Evolutionary conservation across 1,140 invertebrate species (phyloP).

Genomic region (Aphidius ervi): DNA sequence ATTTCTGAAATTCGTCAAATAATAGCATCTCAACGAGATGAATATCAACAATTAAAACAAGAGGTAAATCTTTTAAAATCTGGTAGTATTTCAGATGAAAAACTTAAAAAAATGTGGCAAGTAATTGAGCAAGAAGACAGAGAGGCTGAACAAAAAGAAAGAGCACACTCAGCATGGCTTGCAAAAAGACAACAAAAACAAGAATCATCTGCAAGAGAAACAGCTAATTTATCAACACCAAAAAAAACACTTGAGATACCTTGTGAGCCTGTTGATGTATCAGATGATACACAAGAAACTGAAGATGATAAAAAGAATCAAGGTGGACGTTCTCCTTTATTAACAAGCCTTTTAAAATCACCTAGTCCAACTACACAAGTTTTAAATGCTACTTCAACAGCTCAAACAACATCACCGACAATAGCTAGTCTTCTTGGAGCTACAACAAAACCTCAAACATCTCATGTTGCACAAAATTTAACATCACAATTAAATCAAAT

Average conservation of each 20-base stretch:
- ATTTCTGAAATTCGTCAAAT: constrained; percentile 71
- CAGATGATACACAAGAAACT: constrained; percentile 26
- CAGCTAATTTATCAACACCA: constrained; percentile 24
- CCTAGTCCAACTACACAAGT: constrained; percentile 52
- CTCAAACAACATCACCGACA: constrained; percentile 51
- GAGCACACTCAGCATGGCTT: constrained; percentile 63
- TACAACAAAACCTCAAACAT: constrained; percentile 48
- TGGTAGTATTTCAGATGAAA: constrained; percentile 60
- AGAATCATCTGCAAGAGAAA: constrained; percentile 31
- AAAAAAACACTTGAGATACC: constrained; percentile 32
- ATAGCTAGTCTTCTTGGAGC: constrained; percentile 58
- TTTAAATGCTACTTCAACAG: constrained; percentile 46
- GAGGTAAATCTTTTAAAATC: constrained; percentile 58
- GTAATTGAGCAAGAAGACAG: constrained; percentile 69
- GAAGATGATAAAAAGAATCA: constrained; percentile 41
- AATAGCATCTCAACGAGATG: constrained; percentile 65
- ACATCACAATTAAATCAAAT: constrained; percentile 49
- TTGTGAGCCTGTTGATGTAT: constrained; percentile 33
- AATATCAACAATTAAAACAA: constrained; percentile 67
- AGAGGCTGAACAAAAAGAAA: constrained; percentile 62
- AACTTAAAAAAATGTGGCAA: constrained; percentile 67
- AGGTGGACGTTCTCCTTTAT: constrained; percentile 63
- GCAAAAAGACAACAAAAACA: constrained; percentile 63
- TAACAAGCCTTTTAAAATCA: constrained; percentile 79
- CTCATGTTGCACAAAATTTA: constrained; percentile 33